Base-by-base conservation (phyloP, 2,888 invertebrate species). In the Drosophila nigricruria region DNA sequence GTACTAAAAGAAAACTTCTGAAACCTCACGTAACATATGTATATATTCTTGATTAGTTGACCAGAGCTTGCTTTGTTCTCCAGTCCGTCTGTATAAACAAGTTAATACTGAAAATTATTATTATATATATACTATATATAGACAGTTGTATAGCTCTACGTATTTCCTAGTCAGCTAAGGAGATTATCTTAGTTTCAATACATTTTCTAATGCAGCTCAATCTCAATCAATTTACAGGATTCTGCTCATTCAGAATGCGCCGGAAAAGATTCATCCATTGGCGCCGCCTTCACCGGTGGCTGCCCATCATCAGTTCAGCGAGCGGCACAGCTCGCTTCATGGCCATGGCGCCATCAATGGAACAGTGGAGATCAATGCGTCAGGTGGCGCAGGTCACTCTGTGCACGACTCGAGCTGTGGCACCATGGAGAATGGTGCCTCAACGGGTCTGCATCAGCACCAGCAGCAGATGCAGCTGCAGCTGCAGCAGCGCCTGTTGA, bases 221-320 rank as follows among this genome's bases (percentile, higher is more conserved):
- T 52, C 10, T 52, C 16, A 16, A 16, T n/a, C 9, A 2, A 3
- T 6, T 57, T 57, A 20, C 92, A 97, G 98, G 92, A 97, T 98
- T 90, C 96, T 98, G 79, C 95, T 97, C 81, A 97, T 98, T 83
- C 98, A 98, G 94, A 97, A 98, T 93, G 97, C 97, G 53, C 97
- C 97, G 5, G 97, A 97, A 92, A 97, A 97, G 93, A 90, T 95
- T 6, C 94, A 94, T 61, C 95, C 95, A 61, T 91, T 94, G 74
- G 93, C 95, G 63, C 94, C 95, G 45, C 94, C 95, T 5, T 95
- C 96, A n/a, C 95, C 96, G 30, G 93, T 94, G 27, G 75, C 84
- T 1, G 78, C 75, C 4, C 86, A 73, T 53, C 79, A 74, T 60
- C 86, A 78, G n/a, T 76, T 76, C 50, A 77, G 69, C 54, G 82